phyloP scores from a whole-genome alignment of 1,140 invertebrate species.

The Pantala flavescens region DNA sequence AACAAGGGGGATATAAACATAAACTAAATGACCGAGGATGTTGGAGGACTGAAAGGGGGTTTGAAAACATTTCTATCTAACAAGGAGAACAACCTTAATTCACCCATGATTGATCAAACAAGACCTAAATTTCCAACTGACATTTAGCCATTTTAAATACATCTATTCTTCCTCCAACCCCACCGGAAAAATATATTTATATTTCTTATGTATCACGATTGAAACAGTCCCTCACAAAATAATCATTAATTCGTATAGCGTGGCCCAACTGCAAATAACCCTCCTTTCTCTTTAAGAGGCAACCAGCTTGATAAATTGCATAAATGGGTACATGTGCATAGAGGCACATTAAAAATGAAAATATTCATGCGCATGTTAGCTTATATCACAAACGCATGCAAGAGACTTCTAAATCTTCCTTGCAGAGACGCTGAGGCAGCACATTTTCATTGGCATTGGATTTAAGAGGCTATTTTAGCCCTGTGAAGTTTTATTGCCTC shows the following conservation, averaged over 20 bases:
- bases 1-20: neutral
- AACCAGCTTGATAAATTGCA: neutral
- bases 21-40: neutral
- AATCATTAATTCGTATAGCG: constrained; percentile 10
- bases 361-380: neutral
- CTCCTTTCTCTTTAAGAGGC: neutral
- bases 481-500: neutral
- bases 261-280: constrained; percentile 3
- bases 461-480: neutral
- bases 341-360: neutral
- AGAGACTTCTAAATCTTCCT: constrained; percentile 9
- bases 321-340: neutral
- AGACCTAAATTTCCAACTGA: neutral
- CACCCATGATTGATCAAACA: neutral
- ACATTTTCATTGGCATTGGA: neutral
- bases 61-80: constrained; percentile 4
- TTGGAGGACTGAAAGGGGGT: neutral
- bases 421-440: constrained; percentile 5
- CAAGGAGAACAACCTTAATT: neutral
- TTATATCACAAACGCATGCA: constrained; percentile 6
- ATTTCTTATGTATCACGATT: constrained; percentile 4
- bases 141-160: constrained; percentile 7
- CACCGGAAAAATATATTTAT: constrained; percentile 10
- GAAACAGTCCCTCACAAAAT: constrained; percentile 9
- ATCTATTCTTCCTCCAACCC: neutral